These are phyloP conservation scores for Leptogaster cylindrica DNA, from an alignment of 2,888 invertebrate species.

Conservation along the genomic window DNA sequence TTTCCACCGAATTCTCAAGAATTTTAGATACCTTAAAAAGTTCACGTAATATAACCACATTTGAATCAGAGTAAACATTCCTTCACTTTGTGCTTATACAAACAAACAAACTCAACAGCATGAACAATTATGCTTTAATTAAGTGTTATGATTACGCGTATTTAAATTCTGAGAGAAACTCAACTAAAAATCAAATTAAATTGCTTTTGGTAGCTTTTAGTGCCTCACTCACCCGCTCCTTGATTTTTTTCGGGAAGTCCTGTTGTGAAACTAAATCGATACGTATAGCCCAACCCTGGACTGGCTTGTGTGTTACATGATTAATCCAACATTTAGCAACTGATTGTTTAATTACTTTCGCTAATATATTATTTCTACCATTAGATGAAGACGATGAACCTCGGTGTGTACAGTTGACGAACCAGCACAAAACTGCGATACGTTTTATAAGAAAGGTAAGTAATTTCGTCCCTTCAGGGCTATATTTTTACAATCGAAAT, in stretches of 20 bases:
- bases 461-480: too few species aligned
- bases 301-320: neutral
- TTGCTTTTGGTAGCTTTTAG: constrained; percentile 26
- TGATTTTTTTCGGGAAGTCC: constrained; percentile 8
- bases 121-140: constrained; percentile 35
- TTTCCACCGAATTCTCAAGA: too few species aligned
- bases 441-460: constrained; percentile 89
- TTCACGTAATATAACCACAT: too few species aligned
- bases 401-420: constrained; percentile 81
- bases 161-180: neutral
- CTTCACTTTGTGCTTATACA: constrained; percentile 10
- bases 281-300: neutral
- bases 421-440: constrained; percentile 88
- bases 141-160: constrained; percentile 1
- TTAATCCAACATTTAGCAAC: neutral
- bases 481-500: too few species aligned
- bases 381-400: constrained; percentile 84
- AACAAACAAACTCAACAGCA: constrained; percentile 17
- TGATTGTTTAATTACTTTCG: too few species aligned
- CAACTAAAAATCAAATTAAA: constrained; percentile 5
- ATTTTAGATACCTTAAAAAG: too few species aligned
- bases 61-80: too few species aligned
- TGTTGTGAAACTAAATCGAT: constrained; percentile 6
- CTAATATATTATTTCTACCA: too few species aligned
- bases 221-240: constrained; percentile 12